These are phyloP conservation scores for Oplegnathus fasciatus DNA, from an alignment of 2,113 vertebrate species.

Conservation along the genomic window DNA sequence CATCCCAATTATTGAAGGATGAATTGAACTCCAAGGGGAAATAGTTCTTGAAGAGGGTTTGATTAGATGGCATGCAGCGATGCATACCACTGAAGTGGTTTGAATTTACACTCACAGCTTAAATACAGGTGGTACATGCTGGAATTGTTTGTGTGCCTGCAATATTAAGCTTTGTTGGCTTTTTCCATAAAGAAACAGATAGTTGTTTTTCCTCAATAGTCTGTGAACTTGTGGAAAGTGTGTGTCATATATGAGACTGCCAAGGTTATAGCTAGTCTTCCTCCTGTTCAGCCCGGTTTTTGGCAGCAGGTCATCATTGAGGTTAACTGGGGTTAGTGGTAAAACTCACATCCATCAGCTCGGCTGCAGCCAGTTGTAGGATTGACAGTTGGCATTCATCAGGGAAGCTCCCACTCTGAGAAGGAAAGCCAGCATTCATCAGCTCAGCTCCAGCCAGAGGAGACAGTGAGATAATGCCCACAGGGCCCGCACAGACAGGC, in stretches of 20 bases:
- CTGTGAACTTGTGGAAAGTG: background rate
- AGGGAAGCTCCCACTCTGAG: conserved; percentile 22
- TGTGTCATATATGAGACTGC: conserved; percentile 8
- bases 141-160: background rate
- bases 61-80: background rate
- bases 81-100: background rate
- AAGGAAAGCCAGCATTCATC: conserved; percentile 21
- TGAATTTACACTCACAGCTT: background rate
- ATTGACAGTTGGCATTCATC: conserved; percentile 55
- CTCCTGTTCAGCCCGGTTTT: conserved; percentile 23
- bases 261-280: conserved; percentile 19
- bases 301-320: conserved; percentile 43
- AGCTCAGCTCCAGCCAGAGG: conserved; percentile 30
- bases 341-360: conserved; percentile 39
- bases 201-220: conserved; percentile 2
- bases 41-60: conserved; percentile 10
- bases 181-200: background rate
- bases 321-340: conserved; percentile 43
- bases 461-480: conserved; percentile 37
- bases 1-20: background rate
- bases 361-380: conserved; percentile 21
- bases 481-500: conserved; percentile 23
- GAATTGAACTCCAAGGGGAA: background rate
- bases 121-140: background rate
- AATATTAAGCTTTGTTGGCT: background rate